Conservation (phyloP, 2,888 invertebrate genomes). For the Drosophila kambysellisi region DNA sequence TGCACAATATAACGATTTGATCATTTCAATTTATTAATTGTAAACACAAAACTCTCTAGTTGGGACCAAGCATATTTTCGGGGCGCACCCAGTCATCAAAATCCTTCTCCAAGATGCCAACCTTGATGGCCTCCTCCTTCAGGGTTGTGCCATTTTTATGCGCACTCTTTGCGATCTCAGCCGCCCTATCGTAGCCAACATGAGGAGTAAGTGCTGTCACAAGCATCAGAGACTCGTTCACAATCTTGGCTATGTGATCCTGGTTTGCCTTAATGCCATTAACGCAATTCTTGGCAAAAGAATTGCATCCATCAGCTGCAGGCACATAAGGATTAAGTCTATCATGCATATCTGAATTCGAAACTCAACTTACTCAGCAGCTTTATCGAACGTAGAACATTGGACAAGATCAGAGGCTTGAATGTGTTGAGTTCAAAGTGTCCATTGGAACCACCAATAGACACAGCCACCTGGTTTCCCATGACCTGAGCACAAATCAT, state of each 20-base stretch:
- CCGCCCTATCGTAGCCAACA: conserved; percentile 98
- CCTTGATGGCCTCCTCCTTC: conserved; percentile 93
- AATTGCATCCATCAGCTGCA: conserved; percentile 90
- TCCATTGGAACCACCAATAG: conserved; percentile 96
- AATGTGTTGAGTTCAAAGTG: conserved; percentile 99
- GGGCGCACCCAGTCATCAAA: conserved; percentile 96
- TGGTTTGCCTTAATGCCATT: conserved; percentile 91
- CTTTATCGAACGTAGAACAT: conserved; percentile 94
- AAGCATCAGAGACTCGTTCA: conserved; percentile 97
- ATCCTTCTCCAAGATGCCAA: conserved; percentile 91
- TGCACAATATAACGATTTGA: background rate
- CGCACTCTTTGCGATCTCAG: conserved; percentile 97
- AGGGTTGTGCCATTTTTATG: conserved; percentile 94
- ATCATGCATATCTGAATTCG: background rate
- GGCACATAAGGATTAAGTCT: no score
- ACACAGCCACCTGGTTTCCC: conserved; percentile 98
- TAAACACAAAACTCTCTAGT: conserved; percentile 84
- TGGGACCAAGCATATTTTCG: conserved; percentile 94
- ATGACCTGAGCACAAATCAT: conserved; percentile 98
- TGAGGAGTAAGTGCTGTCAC: conserved; percentile 98
- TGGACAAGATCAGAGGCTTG: conserved; percentile 97
- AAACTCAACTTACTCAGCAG: conserved; percentile 88
- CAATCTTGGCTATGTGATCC: conserved; percentile 90
- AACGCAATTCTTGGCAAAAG: conserved; percentile 95
- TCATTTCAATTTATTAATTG: background rate